A percentile compares a stretch with the other conserved stretches of the same genome.
These are phyloP conservation scores for Megaceryle alcyon DNA, from an alignment of 2,797 vertebrate species.

Conservation along the genomic window DNA sequence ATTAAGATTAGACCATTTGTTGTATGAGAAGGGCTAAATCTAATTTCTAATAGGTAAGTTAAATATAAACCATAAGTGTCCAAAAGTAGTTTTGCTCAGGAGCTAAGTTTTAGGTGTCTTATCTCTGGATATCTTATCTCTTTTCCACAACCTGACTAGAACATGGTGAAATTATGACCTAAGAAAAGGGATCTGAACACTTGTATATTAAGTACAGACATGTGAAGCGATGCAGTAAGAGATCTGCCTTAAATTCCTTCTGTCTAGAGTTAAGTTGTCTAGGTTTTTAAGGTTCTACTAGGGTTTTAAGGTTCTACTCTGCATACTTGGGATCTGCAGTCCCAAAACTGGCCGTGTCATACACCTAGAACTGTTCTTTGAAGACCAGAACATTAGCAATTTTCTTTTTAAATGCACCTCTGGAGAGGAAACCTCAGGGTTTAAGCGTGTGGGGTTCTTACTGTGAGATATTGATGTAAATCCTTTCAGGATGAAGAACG, in stretches of 20 bases:
- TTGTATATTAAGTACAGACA: background rate
- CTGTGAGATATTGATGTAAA: background rate
- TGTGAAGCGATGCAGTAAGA: background rate
- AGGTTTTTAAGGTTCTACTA: background rate
- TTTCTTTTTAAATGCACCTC: background rate
- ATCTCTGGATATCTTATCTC: background rate
- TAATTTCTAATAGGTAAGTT: background rate
- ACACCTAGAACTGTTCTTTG: background rate
- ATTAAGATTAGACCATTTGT: background rate
- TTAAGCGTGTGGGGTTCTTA: accelerated
- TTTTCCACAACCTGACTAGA: background rate
- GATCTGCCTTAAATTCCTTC: background rate
- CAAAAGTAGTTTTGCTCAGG: background rate
- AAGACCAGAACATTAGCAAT: background rate
- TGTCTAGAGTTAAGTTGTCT: background rate
- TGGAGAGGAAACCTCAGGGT: background rate
- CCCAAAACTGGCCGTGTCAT: background rate
- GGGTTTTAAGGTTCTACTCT: background rate
- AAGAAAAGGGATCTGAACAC: background rate
- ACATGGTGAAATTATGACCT: background rate
- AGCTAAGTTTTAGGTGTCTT: background rate
- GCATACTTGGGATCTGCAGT: background rate
- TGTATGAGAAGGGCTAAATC: background rate
- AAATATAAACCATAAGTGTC: background rate
- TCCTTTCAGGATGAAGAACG: background rate